These are phyloP conservation scores for Echiichthys vipera DNA, from an alignment of 2,797 vertebrate species.

Conservation along the genomic window DNA sequence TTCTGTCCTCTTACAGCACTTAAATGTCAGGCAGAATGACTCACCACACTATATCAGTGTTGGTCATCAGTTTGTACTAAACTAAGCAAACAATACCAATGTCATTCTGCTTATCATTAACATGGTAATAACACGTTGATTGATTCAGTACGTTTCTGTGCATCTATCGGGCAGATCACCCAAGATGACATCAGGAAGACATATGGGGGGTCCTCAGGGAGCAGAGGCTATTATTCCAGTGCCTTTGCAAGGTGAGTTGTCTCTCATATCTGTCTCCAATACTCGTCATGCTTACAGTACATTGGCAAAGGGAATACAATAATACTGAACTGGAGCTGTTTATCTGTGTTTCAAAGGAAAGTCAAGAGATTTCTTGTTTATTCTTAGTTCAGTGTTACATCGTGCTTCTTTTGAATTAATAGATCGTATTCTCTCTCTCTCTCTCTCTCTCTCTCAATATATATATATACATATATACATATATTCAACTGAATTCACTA, in stretches of 20 bases:
- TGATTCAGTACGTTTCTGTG: conserved; percentile 9
- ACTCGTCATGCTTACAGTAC: neutral
- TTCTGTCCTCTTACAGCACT: conserved; percentile 4
- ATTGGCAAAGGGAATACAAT: neutral
- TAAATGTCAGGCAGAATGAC: conserved; percentile 11
- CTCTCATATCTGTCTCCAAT: neutral
- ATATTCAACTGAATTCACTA: conserved; percentile 2
- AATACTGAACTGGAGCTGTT: neutral
- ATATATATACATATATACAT: too few relatives aligned
- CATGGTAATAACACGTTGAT: neutral
- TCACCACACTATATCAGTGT: neutral
- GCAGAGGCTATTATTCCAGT: conserved; percentile 98
- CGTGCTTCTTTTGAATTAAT: neutral
- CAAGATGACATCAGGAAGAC: conserved; percentile 99
- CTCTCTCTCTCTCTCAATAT: too few relatives aligned
- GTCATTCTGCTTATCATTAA: neutral
- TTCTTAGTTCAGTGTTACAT: neutral
- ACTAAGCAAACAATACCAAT: neutral
- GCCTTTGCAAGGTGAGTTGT: conserved; percentile 95
- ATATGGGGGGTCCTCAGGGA: conserved; percentile 96
- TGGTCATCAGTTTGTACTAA: neutral
- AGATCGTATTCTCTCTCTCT: conserved; percentile 11
- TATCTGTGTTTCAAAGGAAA: neutral
- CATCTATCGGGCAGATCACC: conserved; percentile 88
- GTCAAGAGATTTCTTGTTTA: neutral